Base-by-base conservation (phyloP, 2,113 vertebrate species). In the Semicossyphus pulcher region DNA sequence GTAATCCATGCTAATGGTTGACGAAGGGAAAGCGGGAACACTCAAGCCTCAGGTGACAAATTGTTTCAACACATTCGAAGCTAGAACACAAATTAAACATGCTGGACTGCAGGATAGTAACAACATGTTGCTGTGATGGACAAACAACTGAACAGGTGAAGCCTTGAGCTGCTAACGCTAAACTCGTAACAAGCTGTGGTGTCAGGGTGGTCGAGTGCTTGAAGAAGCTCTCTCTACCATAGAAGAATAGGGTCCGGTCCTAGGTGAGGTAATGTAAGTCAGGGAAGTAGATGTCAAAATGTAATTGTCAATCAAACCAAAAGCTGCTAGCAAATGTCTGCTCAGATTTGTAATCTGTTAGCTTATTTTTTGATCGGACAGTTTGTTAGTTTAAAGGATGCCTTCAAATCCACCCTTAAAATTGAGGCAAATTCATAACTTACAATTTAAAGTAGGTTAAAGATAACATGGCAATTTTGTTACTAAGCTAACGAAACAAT, bases 21-120 rank as follows among this genome's bases (percentile, higher is more conserved):
- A 76, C 59, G 34, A 6, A 76, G 49, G 44, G 16, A 68, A 52
- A 59, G 15, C 42, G 47, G 34, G 7, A 70, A 45, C 48, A 28
- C 12, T 14, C 2, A 3, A 63, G 25, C 49, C 32, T 61, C 23
- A 42, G 57, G 60, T 52, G 63, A 62, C 47, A 76, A 49, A 42
- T 14, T 45, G 28, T 23, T 36, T 59, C 14, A 21, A 21, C 9
- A 12, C 2, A 34, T 54, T 44, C 6, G 9, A 7, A 29, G 32
- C n/a, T 23, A 45, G 54, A 34, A 51, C 11, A 41, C 15, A 49
- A 48, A 76, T n/a, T 60, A 26, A 61, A 61, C 57, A 48, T 39
- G 12, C 18, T 53, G 26, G 26, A 34, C 32, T 45, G 31, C 31
- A 52, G 37, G 21, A 16, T 39, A 67, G 49, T 53, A 7, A 28